phyloP scores from a whole-genome alignment of 64 coral and sea anemone genomes.

The Anthopleura sola region DNA sequence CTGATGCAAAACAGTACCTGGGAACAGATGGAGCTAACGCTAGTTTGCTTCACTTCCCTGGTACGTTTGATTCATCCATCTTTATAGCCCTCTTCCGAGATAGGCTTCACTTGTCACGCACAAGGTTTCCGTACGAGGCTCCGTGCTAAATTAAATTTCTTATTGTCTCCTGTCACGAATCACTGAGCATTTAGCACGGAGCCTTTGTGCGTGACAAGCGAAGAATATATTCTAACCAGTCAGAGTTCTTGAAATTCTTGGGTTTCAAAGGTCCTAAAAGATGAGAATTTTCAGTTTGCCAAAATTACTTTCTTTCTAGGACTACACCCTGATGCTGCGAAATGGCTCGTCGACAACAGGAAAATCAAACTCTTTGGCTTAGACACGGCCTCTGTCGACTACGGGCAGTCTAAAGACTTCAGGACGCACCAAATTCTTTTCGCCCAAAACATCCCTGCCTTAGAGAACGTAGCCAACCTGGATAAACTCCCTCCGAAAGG shows the following conservation, averaged over 20 bases:
- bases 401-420: constrained; percentile 41
- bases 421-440: constrained; percentile 40
- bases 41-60: constrained; percentile 55
- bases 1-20: constrained; percentile 43
- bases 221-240: no score
- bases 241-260: no score
- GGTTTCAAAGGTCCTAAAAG: no score
- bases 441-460: constrained; percentile 45
- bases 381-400: constrained; percentile 60
- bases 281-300: no score
- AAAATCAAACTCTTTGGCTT: constrained; percentile 57
- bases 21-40: constrained; percentile 50
- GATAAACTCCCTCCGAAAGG: constrained; percentile 62
- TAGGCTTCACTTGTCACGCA: no score
- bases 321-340: constrained; percentile 41
- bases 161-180: no score
- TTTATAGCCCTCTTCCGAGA: no score
- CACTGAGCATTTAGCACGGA: no score
- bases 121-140: no score
- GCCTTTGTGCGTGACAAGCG: no score
- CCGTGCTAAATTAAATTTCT: no score
- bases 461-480: constrained; percentile 75
- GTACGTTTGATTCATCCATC: constrained; percentile 23
- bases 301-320: constrained; percentile 14
- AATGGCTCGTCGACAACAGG: constrained; percentile 51